Evolutionary conservation across 2,113 vertebrate species (phyloP).

Genomic region (Glareola pratincola): DNA sequence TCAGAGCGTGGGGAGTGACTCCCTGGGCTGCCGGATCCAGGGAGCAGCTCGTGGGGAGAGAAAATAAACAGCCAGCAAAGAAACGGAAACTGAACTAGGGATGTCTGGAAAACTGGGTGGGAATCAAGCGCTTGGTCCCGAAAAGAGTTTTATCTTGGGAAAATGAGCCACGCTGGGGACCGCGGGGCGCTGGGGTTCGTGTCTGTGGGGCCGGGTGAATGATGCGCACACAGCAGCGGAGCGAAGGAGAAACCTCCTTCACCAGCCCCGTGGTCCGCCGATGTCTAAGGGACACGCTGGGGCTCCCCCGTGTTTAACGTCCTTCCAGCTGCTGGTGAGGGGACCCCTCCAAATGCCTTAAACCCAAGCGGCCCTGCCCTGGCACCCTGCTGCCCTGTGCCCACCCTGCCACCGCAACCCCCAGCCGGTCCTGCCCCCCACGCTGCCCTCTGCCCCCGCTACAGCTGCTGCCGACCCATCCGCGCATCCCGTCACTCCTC

Average conservation of each 20-base stretch:
- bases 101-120: accelerated
- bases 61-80: no score
- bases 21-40: background rate
- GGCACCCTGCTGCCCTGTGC: background rate
- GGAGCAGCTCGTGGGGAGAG: background rate
- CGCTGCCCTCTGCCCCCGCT: accelerated
- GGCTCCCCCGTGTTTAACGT: background rate
- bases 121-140: background rate
- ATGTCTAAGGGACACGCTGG: background rate
- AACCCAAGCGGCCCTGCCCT: background rate
- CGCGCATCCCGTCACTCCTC: background rate
- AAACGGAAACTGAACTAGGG: accelerated
- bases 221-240: accelerated
- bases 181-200: background rate
- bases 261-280: accelerated
- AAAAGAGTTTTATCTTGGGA: background rate
- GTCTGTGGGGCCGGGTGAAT: background rate
- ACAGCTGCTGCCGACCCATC: background rate
- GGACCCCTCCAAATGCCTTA: background rate
- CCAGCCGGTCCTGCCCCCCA: background rate
- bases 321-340: background rate
- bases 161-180: background rate
- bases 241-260: background rate
- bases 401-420: background rate
- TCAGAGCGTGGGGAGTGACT: no score